Evolutionary conservation across 2,888 invertebrate species (phyloP).

Genomic region (Hypomecis atomaria): DNA sequence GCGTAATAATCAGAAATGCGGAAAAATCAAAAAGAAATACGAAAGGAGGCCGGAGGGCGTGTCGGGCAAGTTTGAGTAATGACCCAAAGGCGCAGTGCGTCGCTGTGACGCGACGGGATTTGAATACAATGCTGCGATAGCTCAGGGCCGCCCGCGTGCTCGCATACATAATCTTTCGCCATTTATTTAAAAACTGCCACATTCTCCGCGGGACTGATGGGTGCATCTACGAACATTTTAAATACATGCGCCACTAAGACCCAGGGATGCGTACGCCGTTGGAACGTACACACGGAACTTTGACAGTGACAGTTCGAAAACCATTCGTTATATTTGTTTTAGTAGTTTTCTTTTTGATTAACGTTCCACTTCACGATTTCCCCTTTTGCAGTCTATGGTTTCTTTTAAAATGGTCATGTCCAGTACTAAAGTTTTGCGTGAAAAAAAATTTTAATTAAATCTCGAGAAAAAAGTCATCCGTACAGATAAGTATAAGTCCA

Average conservation of each 20-base stretch:
- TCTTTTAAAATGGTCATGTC: too few relatives aligned
- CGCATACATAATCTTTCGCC: constrained; percentile 75
- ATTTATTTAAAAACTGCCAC: constrained; percentile 72
- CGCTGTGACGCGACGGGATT: constrained; percentile 70
- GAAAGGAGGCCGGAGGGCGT: constrained; percentile 56
- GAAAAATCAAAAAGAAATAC: constrained; percentile 40
- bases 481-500: too few relatives aligned
- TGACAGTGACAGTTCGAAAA: too few relatives aligned
- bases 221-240: constrained; percentile 60
- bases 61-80: constrained; percentile 64
- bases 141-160: constrained; percentile 76
- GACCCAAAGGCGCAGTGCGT: constrained; percentile 52
- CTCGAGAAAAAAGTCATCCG: too few relatives aligned
- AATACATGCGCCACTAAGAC: not conserved
- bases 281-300: too few relatives aligned
- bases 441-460: too few relatives aligned
- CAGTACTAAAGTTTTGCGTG: too few relatives aligned
- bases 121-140: constrained; percentile 82
- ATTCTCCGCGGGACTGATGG: constrained; percentile 60
- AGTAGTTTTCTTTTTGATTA: too few relatives aligned
- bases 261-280: too few relatives aligned
- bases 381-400: too few relatives aligned
- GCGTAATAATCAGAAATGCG: constrained; percentile 30
- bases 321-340: too few relatives aligned
- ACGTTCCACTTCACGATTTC: too few relatives aligned